Conservation (phyloP, 1,140 invertebrate genomes). For the Asobara japonica region DNA sequence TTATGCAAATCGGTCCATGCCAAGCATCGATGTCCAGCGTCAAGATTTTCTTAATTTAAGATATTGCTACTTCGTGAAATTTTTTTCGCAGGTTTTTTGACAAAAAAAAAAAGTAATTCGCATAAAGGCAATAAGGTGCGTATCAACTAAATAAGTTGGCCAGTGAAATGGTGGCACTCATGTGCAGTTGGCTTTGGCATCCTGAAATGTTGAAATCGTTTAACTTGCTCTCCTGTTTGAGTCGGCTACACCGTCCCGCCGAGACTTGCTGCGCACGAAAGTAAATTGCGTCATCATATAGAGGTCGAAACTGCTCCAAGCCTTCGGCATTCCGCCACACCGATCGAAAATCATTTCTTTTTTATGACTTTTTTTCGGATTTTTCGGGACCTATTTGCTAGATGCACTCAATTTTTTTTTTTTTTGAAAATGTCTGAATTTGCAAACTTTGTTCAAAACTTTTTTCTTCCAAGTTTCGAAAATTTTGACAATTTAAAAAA, state of each 20-base stretch:
- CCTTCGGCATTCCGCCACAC: neutral
- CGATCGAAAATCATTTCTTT: constrained; percentile 23
- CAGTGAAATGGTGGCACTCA: neutral
- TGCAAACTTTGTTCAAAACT: no score
- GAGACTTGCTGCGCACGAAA: constrained; percentile 38
- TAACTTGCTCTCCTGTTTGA: constrained; percentile 32
- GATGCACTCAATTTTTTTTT: no score
- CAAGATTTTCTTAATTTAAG: no score
- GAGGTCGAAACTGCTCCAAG: constrained; percentile 41
- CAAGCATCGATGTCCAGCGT: no score
- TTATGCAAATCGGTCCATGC: no score
- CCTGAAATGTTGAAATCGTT: constrained; percentile 41
- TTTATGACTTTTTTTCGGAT: neutral
- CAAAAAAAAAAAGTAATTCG: neutral
- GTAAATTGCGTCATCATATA: constrained; percentile 44
- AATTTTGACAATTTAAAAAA: no score
- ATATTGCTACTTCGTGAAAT: no score
- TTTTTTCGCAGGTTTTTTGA: no score
- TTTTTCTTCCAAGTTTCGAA: no score
- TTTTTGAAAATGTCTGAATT: no score
- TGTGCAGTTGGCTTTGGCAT: constrained; percentile 32
- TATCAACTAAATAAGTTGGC: neutral
- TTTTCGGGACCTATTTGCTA: no score
- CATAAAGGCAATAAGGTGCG: neutral
- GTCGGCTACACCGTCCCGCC: constrained; percentile 7